Evolutionary conservation across 2,888 invertebrate genomes (phyloP).

Genomic region (Syritta pipiens): DNA sequence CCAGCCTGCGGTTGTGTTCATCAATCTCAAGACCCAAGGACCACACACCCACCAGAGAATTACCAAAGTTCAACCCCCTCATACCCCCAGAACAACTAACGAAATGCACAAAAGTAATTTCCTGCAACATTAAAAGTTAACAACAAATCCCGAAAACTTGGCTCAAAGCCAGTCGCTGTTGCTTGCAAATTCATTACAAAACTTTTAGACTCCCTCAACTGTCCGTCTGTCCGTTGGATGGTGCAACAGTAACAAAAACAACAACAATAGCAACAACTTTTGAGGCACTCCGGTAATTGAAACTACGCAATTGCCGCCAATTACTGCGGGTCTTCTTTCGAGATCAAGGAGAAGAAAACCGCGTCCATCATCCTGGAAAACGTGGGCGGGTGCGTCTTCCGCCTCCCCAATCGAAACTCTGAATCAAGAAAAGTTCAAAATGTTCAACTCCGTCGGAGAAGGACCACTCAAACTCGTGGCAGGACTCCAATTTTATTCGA

Average conservation of each 20-base stretch:
- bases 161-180: conserved; percentile 39
- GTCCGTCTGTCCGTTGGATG: not conserved
- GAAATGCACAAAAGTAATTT: conserved; percentile 22
- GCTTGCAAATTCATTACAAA: conserved; percentile 30
- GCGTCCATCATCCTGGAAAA: conserved; percentile 25
- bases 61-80: too few species aligned
- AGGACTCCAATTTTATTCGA: conserved; percentile 53
- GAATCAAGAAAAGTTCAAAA: conserved; percentile 54
- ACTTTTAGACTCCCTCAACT: not conserved
- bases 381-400: not conserved
- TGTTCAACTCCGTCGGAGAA: conserved; percentile 33
- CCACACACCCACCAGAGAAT: too few species aligned
- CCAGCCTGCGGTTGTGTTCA: too few species aligned
- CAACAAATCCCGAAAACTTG: conserved; percentile 23
- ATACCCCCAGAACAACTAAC: not conserved
- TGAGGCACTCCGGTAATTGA: conserved; percentile 35
- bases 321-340: conserved; percentile 32
- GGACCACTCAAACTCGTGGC: conserved; percentile 53
- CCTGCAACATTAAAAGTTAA: conserved; percentile 28
- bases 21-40: too few species aligned
- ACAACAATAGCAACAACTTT: too few species aligned
- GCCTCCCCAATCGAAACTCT: not conserved
- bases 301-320: conserved; percentile 52
- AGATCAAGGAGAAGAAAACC: too few species aligned
- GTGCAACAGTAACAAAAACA: too few species aligned